Evolutionary conservation across 2,888 invertebrate species (phyloP).

Genomic region (Anthophora plumipes): DNA sequence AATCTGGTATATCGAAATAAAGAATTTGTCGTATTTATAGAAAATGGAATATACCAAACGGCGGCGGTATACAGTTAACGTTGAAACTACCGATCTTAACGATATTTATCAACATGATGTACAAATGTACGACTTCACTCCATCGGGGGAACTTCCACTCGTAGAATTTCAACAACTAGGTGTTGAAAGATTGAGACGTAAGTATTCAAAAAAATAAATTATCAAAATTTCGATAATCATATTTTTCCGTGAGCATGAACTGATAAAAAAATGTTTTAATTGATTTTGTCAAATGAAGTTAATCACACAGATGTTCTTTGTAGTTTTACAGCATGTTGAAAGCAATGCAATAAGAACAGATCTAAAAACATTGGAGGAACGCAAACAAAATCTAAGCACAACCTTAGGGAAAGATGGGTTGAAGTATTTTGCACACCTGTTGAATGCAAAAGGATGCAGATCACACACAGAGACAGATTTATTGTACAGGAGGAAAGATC

Average conservation of each 20-base stretch:
- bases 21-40: background rate
- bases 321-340: conserved; percentile 61
- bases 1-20: background rate
- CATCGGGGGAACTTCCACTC: conserved; percentile 90
- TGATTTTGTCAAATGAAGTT: background rate
- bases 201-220: background rate
- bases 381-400: conserved; percentile 87
- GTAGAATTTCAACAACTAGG: conserved; percentile 95
- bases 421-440: conserved; percentile 88
- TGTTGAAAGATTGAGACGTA: conserved; percentile 86
- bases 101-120: conserved; percentile 91
- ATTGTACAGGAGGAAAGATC: conserved; percentile 91
- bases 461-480: conserved; percentile 87
- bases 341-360: conserved; percentile 86
- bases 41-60: conserved; percentile 63
- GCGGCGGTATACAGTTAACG: conserved; percentile 47
- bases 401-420: conserved; percentile 90
- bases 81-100: conserved; percentile 77
- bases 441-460: conserved; percentile 86
- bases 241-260: background rate
- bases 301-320: background rate
- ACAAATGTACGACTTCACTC: conserved; percentile 92
- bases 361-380: conserved; percentile 88
- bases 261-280: no score
- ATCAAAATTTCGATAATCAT: background rate